Percentiles rank a stretch among this genome's conserved stretches.
Evolutionary conservation across 2,888 invertebrate genomes (phyloP).

Genomic region (Eretmocerus hayati): DNA sequence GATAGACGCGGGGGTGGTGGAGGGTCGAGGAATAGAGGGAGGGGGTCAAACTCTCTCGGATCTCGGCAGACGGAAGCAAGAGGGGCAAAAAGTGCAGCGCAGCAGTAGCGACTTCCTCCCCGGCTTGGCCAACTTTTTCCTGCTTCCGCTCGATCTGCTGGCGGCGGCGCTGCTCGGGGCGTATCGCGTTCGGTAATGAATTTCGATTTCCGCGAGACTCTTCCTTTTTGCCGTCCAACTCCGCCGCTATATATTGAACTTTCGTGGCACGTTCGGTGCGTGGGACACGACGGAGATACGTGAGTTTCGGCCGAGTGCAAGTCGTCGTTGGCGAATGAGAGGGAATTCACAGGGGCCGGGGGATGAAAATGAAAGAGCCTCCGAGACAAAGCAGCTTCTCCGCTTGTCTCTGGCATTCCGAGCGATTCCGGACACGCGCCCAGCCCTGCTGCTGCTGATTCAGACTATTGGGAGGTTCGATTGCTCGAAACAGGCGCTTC

Average conservation of each 20-base stretch:
- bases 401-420: constrained; percentile 19
- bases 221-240: background rate
- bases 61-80: constrained; percentile 9
- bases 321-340: background rate
- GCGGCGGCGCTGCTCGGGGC: constrained; percentile 1
- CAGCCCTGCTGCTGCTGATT: constrained; percentile 6
- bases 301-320: background rate
- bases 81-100: background rate
- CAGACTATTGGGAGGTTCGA: constrained; percentile 17
- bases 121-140: constrained; percentile 9
- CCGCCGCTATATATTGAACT: constrained; percentile 5
- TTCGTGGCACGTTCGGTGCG: constrained; percentile 21
- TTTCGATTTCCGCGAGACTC: constrained; percentile 21
- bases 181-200: constrained; percentile 22
- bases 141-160: constrained; percentile 17
- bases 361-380: constrained; percentile 13
- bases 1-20: no score
- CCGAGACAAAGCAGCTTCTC: constrained; percentile 14
- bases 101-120: constrained; percentile 16
- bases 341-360: background rate
- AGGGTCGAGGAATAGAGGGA: no score
- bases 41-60: no score
- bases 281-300: constrained; percentile 10
- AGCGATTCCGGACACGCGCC: constrained; percentile 4
- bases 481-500: background rate